Percentiles rank a stretch among this genome's conserved stretches.
Evolutionary conservation across 1,140 invertebrate species (phyloP).

Genomic region (Cotesia glomerata): DNA sequence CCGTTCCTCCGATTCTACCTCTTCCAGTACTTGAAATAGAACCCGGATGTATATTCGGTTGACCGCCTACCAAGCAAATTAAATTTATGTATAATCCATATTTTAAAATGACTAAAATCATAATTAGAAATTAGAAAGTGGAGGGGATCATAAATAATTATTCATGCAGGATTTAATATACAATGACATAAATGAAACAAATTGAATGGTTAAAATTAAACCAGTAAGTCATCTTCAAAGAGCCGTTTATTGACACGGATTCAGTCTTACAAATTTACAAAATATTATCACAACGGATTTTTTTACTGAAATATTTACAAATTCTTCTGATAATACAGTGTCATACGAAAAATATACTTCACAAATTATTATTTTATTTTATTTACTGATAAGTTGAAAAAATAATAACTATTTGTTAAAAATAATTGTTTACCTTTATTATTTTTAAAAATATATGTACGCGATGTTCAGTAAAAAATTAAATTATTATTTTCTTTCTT

Average conservation of each 20-base stretch:
- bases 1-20: constrained; percentile 67
- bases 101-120: constrained; percentile 1
- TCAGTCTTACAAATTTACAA: constrained; percentile 42
- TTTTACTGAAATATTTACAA: constrained; percentile 37
- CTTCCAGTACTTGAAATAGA: constrained; percentile 70
- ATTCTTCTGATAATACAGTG: constrained; percentile 28
- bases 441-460: not conserved
- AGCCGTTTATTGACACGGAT: constrained; percentile 41
- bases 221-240: constrained; percentile 30
- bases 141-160: not conserved
- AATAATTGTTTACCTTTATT: not conserved
- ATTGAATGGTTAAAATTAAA: not conserved
- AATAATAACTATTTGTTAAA: constrained; percentile 4
- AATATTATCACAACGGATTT: constrained; percentile 34
- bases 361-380: no score
- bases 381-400: not conserved
- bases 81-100: constrained; percentile 31
- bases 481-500: not conserved
- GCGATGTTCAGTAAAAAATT: not conserved
- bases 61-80: constrained; percentile 53
- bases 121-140: not conserved
- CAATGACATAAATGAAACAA: not conserved
- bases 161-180: not conserved
- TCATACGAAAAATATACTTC: not conserved
- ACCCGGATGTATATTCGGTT: constrained; percentile 70